Conservation (phyloP, 2,888 invertebrate species). For the Xylota sylvarum region DNA sequence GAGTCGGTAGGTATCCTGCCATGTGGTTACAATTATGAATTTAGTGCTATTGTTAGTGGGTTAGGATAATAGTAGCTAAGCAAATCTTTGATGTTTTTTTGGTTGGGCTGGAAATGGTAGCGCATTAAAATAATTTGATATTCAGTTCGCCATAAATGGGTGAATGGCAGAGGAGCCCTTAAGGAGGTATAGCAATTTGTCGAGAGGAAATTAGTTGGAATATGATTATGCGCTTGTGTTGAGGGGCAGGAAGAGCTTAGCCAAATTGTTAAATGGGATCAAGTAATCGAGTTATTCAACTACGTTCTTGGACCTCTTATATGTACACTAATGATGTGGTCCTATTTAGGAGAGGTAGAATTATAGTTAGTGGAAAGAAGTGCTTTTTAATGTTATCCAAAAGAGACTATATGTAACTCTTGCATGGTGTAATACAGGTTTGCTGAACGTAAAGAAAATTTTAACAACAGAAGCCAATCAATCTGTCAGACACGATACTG, state of each 20-base stretch:
- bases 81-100: slow-evolving; percentile 38
- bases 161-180: not conserved
- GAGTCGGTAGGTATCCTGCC: slow-evolving; percentile 5
- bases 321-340: not conserved
- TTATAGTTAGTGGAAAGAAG: too few relatives aligned
- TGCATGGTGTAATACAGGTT: too few relatives aligned
- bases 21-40: slow-evolving; percentile 43
- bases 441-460: too few relatives aligned
- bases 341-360: too few relatives aligned
- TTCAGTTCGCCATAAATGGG: not conserved
- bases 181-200: not conserved
- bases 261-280: not conserved
- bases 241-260: not conserved
- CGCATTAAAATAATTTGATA: slow-evolving; percentile 39
- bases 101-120: slow-evolving; percentile 8
- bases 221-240: not conserved
- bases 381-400: too few relatives aligned
- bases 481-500: too few relatives aligned
- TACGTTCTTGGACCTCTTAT: not conserved
- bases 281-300: not conserved
- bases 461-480: too few relatives aligned
- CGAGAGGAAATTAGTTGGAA: not conserved
- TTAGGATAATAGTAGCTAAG: slow-evolving; percentile 19
- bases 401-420: too few relatives aligned
- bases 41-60: slow-evolving; percentile 45